Evolutionary conservation across 2,888 invertebrate genomes (phyloP).

Genomic region (Mythimna pallens): DNA sequence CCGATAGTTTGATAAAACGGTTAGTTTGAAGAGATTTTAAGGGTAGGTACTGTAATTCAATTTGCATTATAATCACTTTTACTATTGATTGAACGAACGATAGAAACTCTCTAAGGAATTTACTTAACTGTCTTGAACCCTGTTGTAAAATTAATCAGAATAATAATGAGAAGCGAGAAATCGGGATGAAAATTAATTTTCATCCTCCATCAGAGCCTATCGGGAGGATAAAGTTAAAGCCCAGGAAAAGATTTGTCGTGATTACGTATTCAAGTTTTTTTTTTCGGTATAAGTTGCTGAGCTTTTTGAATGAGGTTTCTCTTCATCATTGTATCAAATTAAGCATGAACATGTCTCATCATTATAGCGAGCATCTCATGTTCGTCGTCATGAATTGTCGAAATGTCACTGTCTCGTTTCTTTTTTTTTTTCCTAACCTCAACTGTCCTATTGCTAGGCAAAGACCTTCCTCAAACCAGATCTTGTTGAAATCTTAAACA

Average conservation of each 20-base stretch:
- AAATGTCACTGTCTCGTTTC: neutral
- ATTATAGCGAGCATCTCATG: neutral
- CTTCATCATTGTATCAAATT: constrained; percentile 2
- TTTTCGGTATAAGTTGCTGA: constrained; percentile 13
- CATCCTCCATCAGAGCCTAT: neutral
- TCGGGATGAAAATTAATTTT: constrained; percentile 27
- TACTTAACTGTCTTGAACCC: constrained; percentile 27
- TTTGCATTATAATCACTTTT: constrained; percentile 13
- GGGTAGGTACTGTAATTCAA: neutral
- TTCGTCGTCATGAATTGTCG: constrained; percentile 1
- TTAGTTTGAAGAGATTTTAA: neutral
- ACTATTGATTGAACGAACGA: neutral
- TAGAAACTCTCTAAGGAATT: constrained; percentile 10
- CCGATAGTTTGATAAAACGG: neutral
- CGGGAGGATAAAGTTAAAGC: constrained; percentile 1
- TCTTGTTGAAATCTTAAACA: neutral
- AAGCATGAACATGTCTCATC: neutral
- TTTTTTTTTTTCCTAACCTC: neutral
- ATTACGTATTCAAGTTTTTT: constrained; percentile 8
- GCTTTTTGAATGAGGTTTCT: neutral
- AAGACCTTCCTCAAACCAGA: no score
- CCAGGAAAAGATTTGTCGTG: constrained; percentile 7
- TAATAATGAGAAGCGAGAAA: constrained; percentile 20
- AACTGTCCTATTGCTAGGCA: no score
- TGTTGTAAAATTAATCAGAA: constrained; percentile 41